Conservation (phyloP, 2,113 vertebrate species). For the Oncorhynchus gorbuscha region DNA sequence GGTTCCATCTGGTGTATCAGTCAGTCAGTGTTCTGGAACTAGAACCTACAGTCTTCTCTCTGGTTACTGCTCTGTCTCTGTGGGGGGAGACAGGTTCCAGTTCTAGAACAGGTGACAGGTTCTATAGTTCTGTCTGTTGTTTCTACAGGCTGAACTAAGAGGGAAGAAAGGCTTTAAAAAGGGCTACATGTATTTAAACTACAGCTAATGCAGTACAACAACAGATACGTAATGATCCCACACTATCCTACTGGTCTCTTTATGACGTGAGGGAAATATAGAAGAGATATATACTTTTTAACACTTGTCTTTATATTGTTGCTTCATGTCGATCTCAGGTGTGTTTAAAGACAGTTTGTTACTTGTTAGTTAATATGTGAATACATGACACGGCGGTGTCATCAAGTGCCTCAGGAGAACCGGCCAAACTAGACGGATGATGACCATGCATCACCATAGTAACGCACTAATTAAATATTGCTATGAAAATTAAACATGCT, state of each 20-base stretch:
- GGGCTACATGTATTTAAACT: slow-evolving; percentile 71
- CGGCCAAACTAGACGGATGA: slow-evolving; percentile 44
- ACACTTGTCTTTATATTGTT: slow-evolving; percentile 40
- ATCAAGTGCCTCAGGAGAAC: slow-evolving; percentile 77
- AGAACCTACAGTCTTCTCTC: slow-evolving; percentile 62
- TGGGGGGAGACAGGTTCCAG: slow-evolving; percentile 42
- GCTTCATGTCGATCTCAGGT: slow-evolving; percentile 74
- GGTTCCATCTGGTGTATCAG: slow-evolving; percentile 62
- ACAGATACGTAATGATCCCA: slow-evolving; percentile 59
- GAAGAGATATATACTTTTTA: slow-evolving; percentile 14
- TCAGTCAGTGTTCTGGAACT: slow-evolving; percentile 52
- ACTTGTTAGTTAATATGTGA: slow-evolving; percentile 62
- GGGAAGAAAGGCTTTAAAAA: slow-evolving; percentile 73
- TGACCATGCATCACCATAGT: slow-evolving; percentile 53
- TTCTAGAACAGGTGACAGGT: slow-evolving; percentile 69
- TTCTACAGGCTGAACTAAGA: slow-evolving; percentile 55
- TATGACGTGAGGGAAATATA: slow-evolving; percentile 30
- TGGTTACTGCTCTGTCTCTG: slow-evolving; percentile 61
- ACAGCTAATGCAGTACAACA: slow-evolving; percentile 32
- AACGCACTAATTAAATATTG: slow-evolving; percentile 23
- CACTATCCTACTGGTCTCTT: slow-evolving; percentile 47
- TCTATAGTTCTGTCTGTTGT: slow-evolving; percentile 66
- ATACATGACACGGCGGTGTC: slow-evolving; percentile 58
- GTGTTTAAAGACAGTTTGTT: slow-evolving; percentile 60
- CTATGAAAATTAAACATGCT: slow-evolving; percentile 13